Conservation (phyloP, 53 echinoderm and acorn worm species). For the Holothuria leucospilota region DNA sequence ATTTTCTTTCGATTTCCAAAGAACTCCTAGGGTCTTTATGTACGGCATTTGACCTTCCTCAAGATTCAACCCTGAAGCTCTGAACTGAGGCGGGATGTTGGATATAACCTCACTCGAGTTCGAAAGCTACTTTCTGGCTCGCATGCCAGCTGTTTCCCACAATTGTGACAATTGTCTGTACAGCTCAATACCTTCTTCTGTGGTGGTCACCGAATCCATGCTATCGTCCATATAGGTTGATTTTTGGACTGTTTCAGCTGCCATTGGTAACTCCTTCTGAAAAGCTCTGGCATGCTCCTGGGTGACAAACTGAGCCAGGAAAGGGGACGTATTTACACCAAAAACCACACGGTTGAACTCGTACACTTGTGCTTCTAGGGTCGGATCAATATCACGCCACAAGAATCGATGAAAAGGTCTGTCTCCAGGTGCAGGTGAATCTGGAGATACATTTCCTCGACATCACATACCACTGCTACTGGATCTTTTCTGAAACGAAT, state of each 20-base stretch:
- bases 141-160: slow-evolving; percentile 8
- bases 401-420: slow-evolving; percentile 18
- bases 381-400: slow-evolving; percentile 21
- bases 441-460: slow-evolving; percentile 43
- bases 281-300: not conserved
- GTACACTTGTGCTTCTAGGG: slow-evolving; percentile 13
- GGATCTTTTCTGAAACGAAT: not conserved
- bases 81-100: not conserved
- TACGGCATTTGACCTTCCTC: slow-evolving; percentile 5
- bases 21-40: slow-evolving; percentile 27
- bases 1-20: slow-evolving; percentile 30
- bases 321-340: slow-evolving; percentile 5
- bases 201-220: not conserved
- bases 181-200: not conserved
- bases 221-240: not conserved
- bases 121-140: slow-evolving; percentile 10
- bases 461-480: slow-evolving; percentile 25
- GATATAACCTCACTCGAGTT: not conserved
- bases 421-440: slow-evolving; percentile 7
- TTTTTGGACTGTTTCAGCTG: not conserved
- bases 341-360: slow-evolving; percentile 42
- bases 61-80: slow-evolving; percentile 17
- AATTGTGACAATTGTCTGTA: not conserved
- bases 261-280: slow-evolving; percentile 5
- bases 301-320: slow-evolving; percentile 25